Conservation (phyloP, 2,113 vertebrate species). For the Phoxinus phoxinus region DNA sequence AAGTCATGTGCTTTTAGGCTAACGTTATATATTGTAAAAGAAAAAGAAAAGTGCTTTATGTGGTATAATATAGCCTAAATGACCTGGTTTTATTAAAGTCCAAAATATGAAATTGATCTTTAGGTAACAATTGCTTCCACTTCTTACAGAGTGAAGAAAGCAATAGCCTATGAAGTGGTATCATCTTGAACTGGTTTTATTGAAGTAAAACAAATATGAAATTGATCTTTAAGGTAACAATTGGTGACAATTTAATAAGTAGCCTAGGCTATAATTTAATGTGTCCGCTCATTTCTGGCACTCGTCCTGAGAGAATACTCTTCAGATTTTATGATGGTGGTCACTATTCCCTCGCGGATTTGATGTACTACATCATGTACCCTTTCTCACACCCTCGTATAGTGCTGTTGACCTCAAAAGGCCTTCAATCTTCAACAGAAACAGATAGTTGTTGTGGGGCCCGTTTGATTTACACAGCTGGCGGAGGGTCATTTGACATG, state of each 20-base stretch:
- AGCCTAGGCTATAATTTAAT: background rate
- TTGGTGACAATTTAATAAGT: too few relatives aligned
- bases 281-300: background rate
- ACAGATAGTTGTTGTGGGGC: conserved; percentile 59
- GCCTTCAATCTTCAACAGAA: conserved; percentile 33
- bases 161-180: background rate
- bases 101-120: too few relatives aligned
- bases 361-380: background rate
- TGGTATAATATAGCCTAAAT: background rate
- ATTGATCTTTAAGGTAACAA: too few relatives aligned
- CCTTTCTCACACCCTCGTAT: background rate
- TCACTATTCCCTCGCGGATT: background rate
- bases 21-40: background rate
- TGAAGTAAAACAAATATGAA: too few relatives aligned
- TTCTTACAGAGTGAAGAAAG: background rate
- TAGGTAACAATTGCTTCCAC: background rate
- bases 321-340: background rate
- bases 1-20: background rate
- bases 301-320: background rate
- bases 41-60: background rate
- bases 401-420: conserved; percentile 21
- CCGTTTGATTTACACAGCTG: conserved; percentile 67
- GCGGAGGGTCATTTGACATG: conserved; percentile 64
- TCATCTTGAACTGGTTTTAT: too few relatives aligned
- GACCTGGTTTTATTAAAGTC: background rate